Evolutionary conservation across 2,113 vertebrate genomes (phyloP).

Genomic region (Urocynchramus pylzowi): DNA sequence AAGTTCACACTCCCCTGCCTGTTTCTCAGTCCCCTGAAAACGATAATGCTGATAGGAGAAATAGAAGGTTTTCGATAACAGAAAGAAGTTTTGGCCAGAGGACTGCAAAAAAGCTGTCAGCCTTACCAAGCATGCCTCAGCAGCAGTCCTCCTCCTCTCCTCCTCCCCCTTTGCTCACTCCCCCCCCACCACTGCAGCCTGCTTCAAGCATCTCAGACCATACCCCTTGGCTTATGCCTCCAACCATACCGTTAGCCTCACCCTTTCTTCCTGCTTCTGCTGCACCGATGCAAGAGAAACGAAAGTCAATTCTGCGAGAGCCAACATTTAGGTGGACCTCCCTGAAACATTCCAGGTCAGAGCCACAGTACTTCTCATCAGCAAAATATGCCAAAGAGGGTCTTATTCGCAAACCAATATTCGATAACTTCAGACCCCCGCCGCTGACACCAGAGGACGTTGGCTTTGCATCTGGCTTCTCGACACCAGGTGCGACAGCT

Average conservation of each 20-base stretch:
- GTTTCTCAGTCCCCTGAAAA: constrained; percentile 82
- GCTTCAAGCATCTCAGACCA: constrained; percentile 83
- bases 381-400: constrained; percentile 99
- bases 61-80: constrained; percentile 78
- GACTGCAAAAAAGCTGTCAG: constrained; percentile 81
- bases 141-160: constrained; percentile 91
- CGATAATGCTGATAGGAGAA: constrained; percentile 69
- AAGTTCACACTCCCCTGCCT: constrained; percentile 78
- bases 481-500: constrained; percentile 67
- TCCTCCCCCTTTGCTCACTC: constrained; percentile 85
- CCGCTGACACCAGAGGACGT: constrained; percentile 95
- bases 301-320: constrained; percentile 91
- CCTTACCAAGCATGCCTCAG: constrained; percentile 75
- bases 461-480: constrained; percentile 82
- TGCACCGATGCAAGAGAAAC: constrained; percentile 86
- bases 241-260: constrained; percentile 80
- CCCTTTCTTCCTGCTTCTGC: constrained; percentile 82
- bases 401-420: constrained; percentile 95
- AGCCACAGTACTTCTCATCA: constrained; percentile 94
- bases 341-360: constrained; percentile 83
- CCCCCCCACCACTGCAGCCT: constrained; percentile 79
- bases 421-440: constrained; percentile 96
- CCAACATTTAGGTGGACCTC: constrained; percentile 97
- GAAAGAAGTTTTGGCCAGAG: constrained; percentile 80
- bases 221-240: constrained; percentile 91